Percentiles rank a stretch among this genome's conserved stretches.
Evolutionary conservation across 2,113 vertebrate species (phyloP).

Genomic region (Lamprologus sp.): DNA sequence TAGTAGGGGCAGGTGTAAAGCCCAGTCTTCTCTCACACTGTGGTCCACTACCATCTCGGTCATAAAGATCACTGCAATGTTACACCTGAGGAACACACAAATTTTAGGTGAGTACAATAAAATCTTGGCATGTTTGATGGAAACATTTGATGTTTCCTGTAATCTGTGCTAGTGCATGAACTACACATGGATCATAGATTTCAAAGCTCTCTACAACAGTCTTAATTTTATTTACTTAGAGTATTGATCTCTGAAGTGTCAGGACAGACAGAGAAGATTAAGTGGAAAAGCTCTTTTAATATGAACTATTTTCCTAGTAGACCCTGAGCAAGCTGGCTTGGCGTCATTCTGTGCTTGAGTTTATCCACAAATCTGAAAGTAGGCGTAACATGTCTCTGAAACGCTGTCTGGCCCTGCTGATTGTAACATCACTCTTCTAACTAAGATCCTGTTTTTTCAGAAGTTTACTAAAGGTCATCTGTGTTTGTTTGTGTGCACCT

Average conservation of each 20-base stretch:
- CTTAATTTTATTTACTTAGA: not conserved
- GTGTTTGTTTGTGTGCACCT: conserved; percentile 67
- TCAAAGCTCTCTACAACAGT: not conserved
- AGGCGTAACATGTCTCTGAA: not conserved
- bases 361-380: conserved; percentile 7
- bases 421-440: not conserved
- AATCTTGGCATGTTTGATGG: not conserved
- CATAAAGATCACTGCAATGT: conserved; percentile 98
- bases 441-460: not conserved
- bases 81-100: conserved; percentile 76
- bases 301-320: not conserved
- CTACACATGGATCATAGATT: not conserved
- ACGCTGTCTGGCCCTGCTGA: not conserved
- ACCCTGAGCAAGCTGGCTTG: not conserved
- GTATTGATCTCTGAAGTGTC: not conserved
- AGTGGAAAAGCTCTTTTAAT: not conserved
- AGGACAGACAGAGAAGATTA: not conserved
- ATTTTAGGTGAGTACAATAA: not conserved
- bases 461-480: not conserved
- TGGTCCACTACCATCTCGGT: conserved; percentile 99
- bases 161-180: not conserved
- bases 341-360: not conserved
- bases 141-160: not conserved
- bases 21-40: conserved; percentile 97
- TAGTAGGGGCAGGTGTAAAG: conserved; percentile 88